phyloP scores from a whole-genome alignment of 2,797 vertebrate species.

The Spinus olivaceus region DNA sequence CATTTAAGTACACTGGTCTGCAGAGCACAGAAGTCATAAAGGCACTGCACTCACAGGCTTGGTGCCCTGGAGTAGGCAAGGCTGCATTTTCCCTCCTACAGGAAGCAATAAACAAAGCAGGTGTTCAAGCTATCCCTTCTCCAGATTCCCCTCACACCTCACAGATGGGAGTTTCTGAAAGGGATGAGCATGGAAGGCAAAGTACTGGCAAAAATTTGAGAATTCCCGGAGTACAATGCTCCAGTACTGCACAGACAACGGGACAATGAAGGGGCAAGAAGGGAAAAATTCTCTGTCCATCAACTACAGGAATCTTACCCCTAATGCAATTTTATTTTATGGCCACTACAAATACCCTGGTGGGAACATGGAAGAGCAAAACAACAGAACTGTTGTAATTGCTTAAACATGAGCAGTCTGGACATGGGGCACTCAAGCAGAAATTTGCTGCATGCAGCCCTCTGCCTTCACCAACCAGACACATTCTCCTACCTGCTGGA shows the following conservation, averaged over 20 bases:
- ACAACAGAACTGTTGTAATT: neutral
- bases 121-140: neutral
- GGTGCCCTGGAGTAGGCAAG: fast-evolving
- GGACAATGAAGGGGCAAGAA: neutral
- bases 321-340: neutral
- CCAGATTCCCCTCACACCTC: neutral
- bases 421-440: neutral
- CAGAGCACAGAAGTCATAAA: neutral
- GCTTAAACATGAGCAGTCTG: neutral
- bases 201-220: neutral
- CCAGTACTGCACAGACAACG: neutral
- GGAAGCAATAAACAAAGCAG: neutral
- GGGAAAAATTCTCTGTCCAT: neutral
- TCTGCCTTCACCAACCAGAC: fast-evolving
- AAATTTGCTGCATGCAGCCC: neutral
- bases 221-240: neutral
- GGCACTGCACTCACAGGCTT: fast-evolving
- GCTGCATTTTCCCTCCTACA: fast-evolving
- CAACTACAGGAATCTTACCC: neutral
- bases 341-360: neutral
- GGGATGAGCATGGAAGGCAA: neutral
- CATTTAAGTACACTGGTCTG: neutral
- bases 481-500: neutral
- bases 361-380: neutral
- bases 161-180: neutral